Percentiles rank a stretch among this genome's conserved stretches.
Evolutionary conservation across 2,113 vertebrate species (phyloP).

Genomic region (Kryptolebias marmoratus): DNA sequence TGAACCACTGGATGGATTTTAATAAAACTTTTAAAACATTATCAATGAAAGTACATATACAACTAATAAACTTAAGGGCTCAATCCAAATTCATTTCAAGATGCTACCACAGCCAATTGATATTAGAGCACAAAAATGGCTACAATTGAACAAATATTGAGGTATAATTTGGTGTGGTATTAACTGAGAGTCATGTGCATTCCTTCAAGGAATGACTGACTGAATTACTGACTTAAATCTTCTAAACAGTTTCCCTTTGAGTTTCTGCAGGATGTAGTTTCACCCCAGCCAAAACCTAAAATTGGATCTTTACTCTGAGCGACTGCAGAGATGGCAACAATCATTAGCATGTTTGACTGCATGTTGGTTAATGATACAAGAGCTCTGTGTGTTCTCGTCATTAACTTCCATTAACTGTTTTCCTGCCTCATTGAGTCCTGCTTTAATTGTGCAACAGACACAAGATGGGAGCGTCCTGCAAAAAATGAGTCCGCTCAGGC

Average conservation of each 20-base stretch:
- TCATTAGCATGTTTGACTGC: constrained; percentile 71
- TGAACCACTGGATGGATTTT: too few relatives aligned
- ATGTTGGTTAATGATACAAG: constrained; percentile 76
- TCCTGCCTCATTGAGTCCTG: constrained; percentile 68
- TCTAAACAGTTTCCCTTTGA: not conserved
- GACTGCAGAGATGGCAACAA: constrained; percentile 41
- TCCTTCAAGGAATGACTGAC: too few relatives aligned
- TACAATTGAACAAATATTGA: too few relatives aligned
- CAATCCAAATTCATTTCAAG: too few relatives aligned
- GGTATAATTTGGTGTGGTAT: too few relatives aligned
- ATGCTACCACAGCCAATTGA: too few relatives aligned
- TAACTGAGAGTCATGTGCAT: too few relatives aligned
- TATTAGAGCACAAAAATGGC: too few relatives aligned
- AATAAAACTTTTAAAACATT: too few relatives aligned
- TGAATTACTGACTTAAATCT: not conserved
- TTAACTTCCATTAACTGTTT: constrained; percentile 77
- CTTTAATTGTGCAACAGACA: constrained; percentile 65
- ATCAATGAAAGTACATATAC: too few relatives aligned
- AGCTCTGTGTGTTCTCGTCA: constrained; percentile 70
- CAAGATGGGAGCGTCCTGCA: constrained; percentile 60
- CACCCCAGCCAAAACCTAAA: not conserved
- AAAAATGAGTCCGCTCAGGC: constrained; percentile 7
- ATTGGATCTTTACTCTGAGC: constrained; percentile 34
- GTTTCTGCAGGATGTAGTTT: constrained; percentile 6
- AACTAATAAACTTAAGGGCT: too few relatives aligned